Conservation (phyloP, 2,113 vertebrate genomes). For the Callipepla squamata region DNA sequence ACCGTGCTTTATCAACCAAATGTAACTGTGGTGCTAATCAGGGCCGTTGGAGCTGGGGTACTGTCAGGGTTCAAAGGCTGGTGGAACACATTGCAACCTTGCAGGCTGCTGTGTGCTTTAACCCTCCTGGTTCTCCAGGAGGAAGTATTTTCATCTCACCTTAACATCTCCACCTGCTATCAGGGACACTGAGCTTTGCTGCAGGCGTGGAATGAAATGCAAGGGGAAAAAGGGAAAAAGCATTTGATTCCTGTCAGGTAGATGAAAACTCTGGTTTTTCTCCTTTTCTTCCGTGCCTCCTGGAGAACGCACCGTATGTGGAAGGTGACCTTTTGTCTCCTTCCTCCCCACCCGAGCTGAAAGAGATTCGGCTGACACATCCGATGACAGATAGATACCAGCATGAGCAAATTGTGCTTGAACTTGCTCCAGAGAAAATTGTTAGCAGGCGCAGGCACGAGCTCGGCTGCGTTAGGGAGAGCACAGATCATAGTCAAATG, state of each 20-base stretch:
- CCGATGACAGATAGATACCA: slow-evolving; percentile 26
- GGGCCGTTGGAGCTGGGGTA: not conserved
- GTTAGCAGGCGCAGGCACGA: not conserved
- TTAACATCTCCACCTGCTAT: not conserved
- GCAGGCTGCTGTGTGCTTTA: not conserved
- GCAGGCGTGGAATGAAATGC: not conserved
- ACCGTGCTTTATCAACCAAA: not conserved
- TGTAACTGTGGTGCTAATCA: not conserved
- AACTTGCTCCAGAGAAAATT: slow-evolving; percentile 43
- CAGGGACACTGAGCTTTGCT: not conserved
- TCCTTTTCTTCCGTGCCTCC: not conserved
- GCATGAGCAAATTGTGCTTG: slow-evolving; percentile 38
- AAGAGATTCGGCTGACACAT: slow-evolving; percentile 6
- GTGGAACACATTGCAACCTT: not conserved
- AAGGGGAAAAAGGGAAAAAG: not conserved
- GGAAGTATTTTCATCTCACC: not conserved
- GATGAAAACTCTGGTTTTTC: not conserved
- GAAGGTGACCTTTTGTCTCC: slow-evolving; percentile 48
- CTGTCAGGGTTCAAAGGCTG: not conserved
- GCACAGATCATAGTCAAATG: not conserved
- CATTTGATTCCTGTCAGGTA: not conserved
- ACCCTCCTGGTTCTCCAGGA: accelerated
- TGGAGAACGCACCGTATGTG: not conserved
- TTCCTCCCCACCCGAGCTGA: not conserved
- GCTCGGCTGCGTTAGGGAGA: not conserved